Base-by-base conservation (phyloP, 2,888 invertebrate genomes). In the Autographa pulchrina region DNA sequence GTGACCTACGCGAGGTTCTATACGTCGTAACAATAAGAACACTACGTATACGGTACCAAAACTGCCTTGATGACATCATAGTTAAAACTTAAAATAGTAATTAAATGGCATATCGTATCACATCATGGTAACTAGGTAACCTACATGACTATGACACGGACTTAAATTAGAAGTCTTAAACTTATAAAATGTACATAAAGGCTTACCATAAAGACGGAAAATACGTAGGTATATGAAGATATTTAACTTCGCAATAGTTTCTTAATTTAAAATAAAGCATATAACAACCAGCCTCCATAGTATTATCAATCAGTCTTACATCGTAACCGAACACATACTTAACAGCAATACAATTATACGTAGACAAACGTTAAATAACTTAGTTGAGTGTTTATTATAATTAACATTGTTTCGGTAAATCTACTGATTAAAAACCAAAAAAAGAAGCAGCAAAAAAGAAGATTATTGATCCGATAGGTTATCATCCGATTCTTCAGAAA, bases 241-340 rank as follows among this genome's bases (percentile, higher is more conserved):
- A 43, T 18, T 62, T 43, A 62, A 61, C 41, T 61, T 61, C 18
- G 41, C 38, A 61, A 7, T 61, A 60, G 18, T 67, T 60, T 35
- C 20, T 32, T 32, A 66, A n/a, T 32, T 32, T 8, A 7, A 25
- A 61, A 54, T 25, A n/a, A 68, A 62, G 35, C 2, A 38, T 61
- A 38, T n/a, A n/a, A n/a, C n/a, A n/a, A n/a, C n/a, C n/a, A n/a
- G n/a, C n/a, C n/a, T n/a, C n/a, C n/a, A n/a, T n/a, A n/a, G n/a
- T n/a, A n/a, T n/a, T n/a, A n/a, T 52, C 14, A 54, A 62, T 67
- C 61, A 67, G 61, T 52, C 43, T 65, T 54, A 54, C n/a, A 54
- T 62, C 38, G 67, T 61, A 38, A 61, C 38, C 54, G 20, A 14
- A 62, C 62, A n/a, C n/a, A n/a, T n/a, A n/a, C 43, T 18, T 32